Base-by-base conservation (phyloP, 2,797 vertebrate genomes). In the Acanthurus lineatus region DNA sequence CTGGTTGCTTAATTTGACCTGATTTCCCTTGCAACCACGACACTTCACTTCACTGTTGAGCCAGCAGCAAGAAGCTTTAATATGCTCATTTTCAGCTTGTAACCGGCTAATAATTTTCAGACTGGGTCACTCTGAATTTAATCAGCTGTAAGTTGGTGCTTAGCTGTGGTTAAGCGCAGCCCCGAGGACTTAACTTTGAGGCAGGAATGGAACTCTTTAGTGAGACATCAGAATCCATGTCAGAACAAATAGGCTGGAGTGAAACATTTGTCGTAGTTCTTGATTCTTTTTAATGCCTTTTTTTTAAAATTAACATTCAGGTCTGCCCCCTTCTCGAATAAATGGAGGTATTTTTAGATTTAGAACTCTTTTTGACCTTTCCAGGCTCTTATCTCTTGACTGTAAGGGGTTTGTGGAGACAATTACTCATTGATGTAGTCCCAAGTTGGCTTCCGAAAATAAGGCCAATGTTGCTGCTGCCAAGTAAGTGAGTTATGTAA, bases 391-490 rank as follows among this genome's bases (percentile, higher is more conserved):
- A 78, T 85, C 70, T 81, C 45, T 48, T 17, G 59, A 73, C 81
- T 82, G 71, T 28, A 77, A 86, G 51, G 22, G 6, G 44, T 73
- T 82, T 86, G 67, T 65, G 72, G 70, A 90, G 76, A 90, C 79
- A 79, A 79, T 90, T 87, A 89, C 45, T 89, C 79, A 88, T 69
- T 83, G 85, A 92, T 88, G 86, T 58, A 73, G 64, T 88, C 81
- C 84, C 84, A 82, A 57, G 69, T 79, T 81, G 81, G 84, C 71
- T 84, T 77, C 68, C 75, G 73, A 87, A 77, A 87, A 83, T 77
- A 81, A 86, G 79, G 72, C 73, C 83, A 76, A 10, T 38, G 66
- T 58, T 84, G 47, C 62, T 44, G 69, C 77, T 86, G 89, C 85
- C 87, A 91, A 84, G 60, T 57, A 25, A 83, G 79, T 53, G 66